phyloP scores from a whole-genome alignment of 2,888 invertebrate species.

The Spisula solida region DNA sequence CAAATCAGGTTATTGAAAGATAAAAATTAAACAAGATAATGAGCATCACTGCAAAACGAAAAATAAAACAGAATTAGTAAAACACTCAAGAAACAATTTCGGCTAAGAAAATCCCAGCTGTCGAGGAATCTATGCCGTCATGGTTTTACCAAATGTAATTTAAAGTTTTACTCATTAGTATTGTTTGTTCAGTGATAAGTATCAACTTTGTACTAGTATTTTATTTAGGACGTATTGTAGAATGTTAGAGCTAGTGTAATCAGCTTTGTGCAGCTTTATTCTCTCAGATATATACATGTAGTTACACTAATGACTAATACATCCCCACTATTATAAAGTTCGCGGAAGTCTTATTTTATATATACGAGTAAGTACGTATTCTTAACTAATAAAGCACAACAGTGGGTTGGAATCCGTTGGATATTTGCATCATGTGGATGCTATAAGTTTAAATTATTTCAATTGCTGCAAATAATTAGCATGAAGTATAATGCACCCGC shows the following conservation, averaged over 20 bases:
- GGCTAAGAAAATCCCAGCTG: background rate
- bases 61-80: background rate
- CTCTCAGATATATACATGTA: background rate
- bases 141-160: background rate
- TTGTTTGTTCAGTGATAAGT: background rate
- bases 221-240: background rate
- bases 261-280: background rate
- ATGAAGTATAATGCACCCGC: background rate
- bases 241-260: background rate
- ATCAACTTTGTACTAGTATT: background rate
- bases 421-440: background rate
- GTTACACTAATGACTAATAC: background rate
- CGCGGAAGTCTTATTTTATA: background rate
- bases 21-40: too few relatives aligned
- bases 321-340: background rate
- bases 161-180: background rate
- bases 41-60: too few relatives aligned
- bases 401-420: background rate
- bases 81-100: background rate
- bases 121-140: background rate
- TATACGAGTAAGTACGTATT: background rate
- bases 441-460: background rate
- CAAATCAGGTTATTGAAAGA: too few relatives aligned
- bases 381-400: background rate
- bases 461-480: background rate